Evolutionary conservation across 2,797 vertebrate genomes (phyloP), one percentile per base, ranked within the genome.

Genomic region (Gymnothorax reevesii): DNA sequence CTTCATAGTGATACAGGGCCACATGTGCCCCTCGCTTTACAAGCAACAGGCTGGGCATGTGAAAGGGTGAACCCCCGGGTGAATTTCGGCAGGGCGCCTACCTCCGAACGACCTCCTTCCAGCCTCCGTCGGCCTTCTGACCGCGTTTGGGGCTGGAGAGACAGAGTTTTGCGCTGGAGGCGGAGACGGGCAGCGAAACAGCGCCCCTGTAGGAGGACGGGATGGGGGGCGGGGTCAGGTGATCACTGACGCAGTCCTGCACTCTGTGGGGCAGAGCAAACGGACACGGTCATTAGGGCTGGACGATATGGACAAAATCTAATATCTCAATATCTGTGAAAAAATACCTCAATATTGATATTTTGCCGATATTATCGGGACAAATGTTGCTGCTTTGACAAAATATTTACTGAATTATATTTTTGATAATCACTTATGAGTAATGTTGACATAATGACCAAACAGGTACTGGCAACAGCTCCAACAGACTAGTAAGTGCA

Each of bases 21-120:
- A 20, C 13, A 42, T 4, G 15, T 75, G n/a, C 10, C n/a, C 2
- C 20, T 69, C 22, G 66, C 66, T 69, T 69, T n/a, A 8, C 33
- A 75, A 0, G 17, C 33, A 33, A 1, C 27, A 42, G 71, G 9
- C 27, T 69, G n/a, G 66, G 22, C 3, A 5, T 69, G 13, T 3
- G 13, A 13, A 12, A 4, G 17, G 20, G 4, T n/a, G n/a, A n/a
- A n/a, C n/a, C n/a, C n/a, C n/a, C n/a, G 33, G 42, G 12, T 20
- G 33, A 33, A 20, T 52, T 52, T 27, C 25, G 55, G 62, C 10
- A 54, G 62, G 12, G 57, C 22, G 60, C 92, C 92, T 91, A 98
- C 98, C 98, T 97, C 94, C 98, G 96, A 86, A 99, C 98, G 64
- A 99, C 98, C 93, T 99, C 98, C 94, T 99, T 99, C 98, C 98